Conservation (phyloP, 1,140 invertebrate species). For the Lineus longissimus region DNA sequence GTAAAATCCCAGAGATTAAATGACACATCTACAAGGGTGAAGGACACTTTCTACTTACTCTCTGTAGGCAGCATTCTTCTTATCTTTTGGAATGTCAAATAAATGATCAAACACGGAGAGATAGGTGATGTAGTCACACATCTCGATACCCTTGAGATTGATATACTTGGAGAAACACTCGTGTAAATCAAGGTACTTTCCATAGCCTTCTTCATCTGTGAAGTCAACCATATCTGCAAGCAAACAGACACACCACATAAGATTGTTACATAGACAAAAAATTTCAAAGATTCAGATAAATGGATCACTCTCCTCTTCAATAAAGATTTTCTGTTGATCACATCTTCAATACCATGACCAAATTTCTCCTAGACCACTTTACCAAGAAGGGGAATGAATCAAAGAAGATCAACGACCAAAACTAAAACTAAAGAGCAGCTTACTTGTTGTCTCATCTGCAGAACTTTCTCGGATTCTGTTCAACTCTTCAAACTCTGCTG, state of each 20-base stretch:
- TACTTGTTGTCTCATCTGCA: constrained; percentile 69
- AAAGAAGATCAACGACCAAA: too few species aligned
- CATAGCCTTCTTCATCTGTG: constrained; percentile 99
- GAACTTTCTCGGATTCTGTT: constrained; percentile 83
- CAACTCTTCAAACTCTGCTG: constrained; percentile 93
- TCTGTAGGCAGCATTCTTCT: constrained; percentile 89
- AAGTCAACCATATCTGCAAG: constrained; percentile 78
- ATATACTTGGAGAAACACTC: constrained; percentile 94
- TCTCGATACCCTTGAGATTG: constrained; percentile 95
- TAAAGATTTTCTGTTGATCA: too few species aligned
- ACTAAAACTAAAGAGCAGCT: constrained; percentile 11
- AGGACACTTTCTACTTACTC: constrained; percentile 55
- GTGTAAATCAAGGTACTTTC: constrained; percentile 97
- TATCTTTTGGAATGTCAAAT: constrained; percentile 91
- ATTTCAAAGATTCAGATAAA: too few species aligned
- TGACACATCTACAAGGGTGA: not conserved
- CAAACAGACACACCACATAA: too few species aligned
- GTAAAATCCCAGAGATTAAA: constrained; percentile 7
- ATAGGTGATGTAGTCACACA: constrained; percentile 95
- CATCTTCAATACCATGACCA: too few species aligned
- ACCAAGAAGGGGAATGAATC: too few species aligned
- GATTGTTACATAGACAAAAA: not conserved
- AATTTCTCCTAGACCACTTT: too few species aligned
- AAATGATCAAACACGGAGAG: constrained; percentile 91
- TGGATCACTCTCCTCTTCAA: too few species aligned